A percentile compares a stretch with the other conserved stretches of the same genome.
Conservation (phyloP, 2,113 vertebrate species). For the human (Homo sapiens) region DNA sequence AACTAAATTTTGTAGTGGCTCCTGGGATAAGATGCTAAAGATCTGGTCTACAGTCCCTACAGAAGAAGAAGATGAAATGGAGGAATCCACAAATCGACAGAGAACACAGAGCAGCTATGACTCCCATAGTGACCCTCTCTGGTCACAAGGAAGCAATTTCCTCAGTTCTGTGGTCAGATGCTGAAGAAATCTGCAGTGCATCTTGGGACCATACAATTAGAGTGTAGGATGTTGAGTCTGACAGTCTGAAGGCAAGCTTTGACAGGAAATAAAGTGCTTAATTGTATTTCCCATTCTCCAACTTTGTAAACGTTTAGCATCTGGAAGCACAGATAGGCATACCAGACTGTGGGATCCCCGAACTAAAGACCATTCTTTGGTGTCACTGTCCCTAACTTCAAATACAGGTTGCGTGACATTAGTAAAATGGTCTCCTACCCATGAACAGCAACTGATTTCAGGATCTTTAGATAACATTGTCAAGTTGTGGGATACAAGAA, state of each 20-base stretch:
- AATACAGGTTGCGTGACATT: conserved; percentile 97
- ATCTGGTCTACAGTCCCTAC: conserved; percentile 93
- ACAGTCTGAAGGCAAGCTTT: conserved; percentile 89
- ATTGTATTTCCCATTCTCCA: conserved; percentile 94
- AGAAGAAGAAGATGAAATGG: too few relatives aligned
- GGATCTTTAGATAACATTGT: conserved; percentile 97
- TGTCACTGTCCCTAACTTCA: conserved; percentile 94
- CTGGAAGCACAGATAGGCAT: conserved; percentile 95
- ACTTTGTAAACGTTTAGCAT: conserved; percentile 92
- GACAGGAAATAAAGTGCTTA: conserved; percentile 97
- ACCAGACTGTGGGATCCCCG: conserved; percentile 96
- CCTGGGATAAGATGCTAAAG: conserved; percentile 99
- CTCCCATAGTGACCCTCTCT: conserved; percentile 94
- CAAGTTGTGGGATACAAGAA: conserved; percentile 98
- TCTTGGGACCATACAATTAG: conserved; percentile 98
- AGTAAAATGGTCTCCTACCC: conserved; percentile 94
- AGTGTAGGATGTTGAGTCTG: conserved; percentile 94
- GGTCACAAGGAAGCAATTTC: conserved; percentile 96
- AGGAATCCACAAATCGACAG: too few relatives aligned
- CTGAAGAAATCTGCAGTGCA: conserved; percentile 94
- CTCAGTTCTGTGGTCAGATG: conserved; percentile 94
- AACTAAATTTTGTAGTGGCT: conserved; percentile 98
- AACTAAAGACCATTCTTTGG: conserved; percentile 91
- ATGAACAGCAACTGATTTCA: conserved; percentile 95
- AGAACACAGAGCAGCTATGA: conserved; percentile 74